A percentile compares a stretch with the other conserved stretches of the same genome.
phyloP scores from a whole-genome alignment of 2,113 vertebrate species.

The Zapus hudsonius region DNA sequence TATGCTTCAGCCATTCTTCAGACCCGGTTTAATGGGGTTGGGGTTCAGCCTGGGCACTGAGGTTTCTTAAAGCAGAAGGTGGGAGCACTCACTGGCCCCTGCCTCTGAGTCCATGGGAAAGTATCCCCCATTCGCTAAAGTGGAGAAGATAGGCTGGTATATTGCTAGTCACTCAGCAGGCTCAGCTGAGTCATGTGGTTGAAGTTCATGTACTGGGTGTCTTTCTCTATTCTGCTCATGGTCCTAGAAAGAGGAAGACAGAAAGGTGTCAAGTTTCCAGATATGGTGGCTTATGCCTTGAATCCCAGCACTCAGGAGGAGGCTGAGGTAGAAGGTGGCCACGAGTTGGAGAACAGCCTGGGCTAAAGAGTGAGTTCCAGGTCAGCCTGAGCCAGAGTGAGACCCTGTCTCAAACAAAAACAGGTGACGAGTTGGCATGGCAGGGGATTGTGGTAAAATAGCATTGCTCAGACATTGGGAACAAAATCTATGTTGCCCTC shows the following conservation, averaged over 20 bases:
- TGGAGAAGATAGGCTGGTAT: not conserved
- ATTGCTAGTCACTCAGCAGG: not conserved
- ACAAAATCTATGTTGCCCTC: not conserved
- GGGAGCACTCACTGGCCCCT: not conserved
- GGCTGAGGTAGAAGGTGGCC: no score
- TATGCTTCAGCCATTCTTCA: not conserved
- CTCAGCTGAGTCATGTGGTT: not conserved
- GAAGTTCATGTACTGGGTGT: not conserved
- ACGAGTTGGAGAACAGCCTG: no score
- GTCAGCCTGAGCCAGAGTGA: no score
- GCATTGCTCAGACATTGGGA: not conserved
- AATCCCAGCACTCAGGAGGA: no score
- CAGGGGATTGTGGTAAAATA: not conserved
- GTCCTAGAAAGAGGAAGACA: not conserved
- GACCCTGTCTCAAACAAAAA: not conserved
- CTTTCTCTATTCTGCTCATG: not conserved
- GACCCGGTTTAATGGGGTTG: not conserved
- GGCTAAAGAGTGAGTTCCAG: no score
- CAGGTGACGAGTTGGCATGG: not conserved
- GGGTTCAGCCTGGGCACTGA: not conserved
- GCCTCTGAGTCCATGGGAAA: not conserved
- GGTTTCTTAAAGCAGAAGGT: not conserved
- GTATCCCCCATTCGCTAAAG: not conserved
- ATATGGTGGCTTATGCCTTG: no score
- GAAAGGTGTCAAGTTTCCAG: no score